Evolutionary conservation across 2,888 invertebrate genomes (phyloP).

Genomic region (Cheilosia grossa): DNA sequence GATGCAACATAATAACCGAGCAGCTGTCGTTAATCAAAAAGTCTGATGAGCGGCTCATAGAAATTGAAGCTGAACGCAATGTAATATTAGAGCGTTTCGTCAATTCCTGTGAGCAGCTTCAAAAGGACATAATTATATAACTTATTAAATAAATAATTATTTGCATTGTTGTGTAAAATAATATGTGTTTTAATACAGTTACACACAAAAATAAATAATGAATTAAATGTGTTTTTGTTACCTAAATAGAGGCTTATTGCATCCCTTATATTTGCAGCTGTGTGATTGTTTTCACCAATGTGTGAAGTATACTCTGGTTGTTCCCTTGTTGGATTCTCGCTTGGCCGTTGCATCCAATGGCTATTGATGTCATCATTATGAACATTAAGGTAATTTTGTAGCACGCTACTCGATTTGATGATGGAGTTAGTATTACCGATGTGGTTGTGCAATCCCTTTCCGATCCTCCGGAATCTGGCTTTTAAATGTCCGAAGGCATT

Average conservation of each 20-base stretch:
- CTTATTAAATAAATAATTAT: background rate
- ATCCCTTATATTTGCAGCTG: background rate
- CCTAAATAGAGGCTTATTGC: background rate
- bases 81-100: background rate
- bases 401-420: too few relatives aligned
- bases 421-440: too few relatives aligned
- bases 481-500: too few relatives aligned
- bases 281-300: background rate
- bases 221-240: background rate
- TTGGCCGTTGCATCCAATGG: too few relatives aligned
- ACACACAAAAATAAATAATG: background rate
- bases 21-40: background rate
- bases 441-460: too few relatives aligned
- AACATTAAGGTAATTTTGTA: too few relatives aligned
- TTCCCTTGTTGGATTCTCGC: background rate
- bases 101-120: background rate
- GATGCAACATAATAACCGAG: background rate
- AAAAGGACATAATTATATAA: background rate
- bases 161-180: too few relatives aligned
- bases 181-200: too few relatives aligned
- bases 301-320: background rate
- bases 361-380: too few relatives aligned
- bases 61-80: background rate
- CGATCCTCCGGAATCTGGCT: too few relatives aligned
- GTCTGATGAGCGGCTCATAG: too few relatives aligned